phyloP scores from a whole-genome alignment of 2,888 invertebrate genomes.

The Latrodectus hesperus region DNA sequence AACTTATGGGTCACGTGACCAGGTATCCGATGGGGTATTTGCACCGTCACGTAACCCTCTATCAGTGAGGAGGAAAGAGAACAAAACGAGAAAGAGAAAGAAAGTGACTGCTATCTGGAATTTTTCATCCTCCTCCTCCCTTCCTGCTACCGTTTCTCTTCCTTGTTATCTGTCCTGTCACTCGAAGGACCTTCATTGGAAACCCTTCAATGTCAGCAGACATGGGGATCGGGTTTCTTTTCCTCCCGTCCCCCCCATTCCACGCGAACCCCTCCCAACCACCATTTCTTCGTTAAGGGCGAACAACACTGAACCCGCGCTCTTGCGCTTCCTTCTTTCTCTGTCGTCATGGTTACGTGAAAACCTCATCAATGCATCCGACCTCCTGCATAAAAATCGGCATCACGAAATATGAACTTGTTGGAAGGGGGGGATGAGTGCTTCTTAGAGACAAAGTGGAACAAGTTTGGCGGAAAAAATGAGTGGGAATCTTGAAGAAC shows the following conservation, averaged over 20 bases:
- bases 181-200: slow-evolving; percentile 32
- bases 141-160: slow-evolving; percentile 5
- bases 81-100: neutral
- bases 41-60: slow-evolving; percentile 5
- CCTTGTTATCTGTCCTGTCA: slow-evolving; percentile 59
- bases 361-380: slow-evolving; percentile 60
- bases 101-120: slow-evolving; percentile 5
- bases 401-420: slow-evolving; percentile 60
- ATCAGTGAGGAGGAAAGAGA: neutral
- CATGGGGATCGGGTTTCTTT: slow-evolving; percentile 24
- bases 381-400: slow-evolving; percentile 45
- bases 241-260: neutral
- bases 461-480: neutral
- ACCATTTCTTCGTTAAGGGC: slow-evolving; percentile 22
- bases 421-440: neutral
- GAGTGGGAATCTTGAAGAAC: neutral
- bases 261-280: no score
- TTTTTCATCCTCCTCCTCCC: slow-evolving; percentile 8
- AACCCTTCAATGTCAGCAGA: slow-evolving; percentile 46
- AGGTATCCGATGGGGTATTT: slow-evolving; percentile 16
- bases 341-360: slow-evolving; percentile 54
- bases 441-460: slow-evolving; percentile 13
- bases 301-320: neutral
- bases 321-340: neutral
- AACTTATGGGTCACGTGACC: no score